phyloP scores from a whole-genome alignment of 1,140 invertebrate genomes.

The Zaprionus taronus region DNA sequence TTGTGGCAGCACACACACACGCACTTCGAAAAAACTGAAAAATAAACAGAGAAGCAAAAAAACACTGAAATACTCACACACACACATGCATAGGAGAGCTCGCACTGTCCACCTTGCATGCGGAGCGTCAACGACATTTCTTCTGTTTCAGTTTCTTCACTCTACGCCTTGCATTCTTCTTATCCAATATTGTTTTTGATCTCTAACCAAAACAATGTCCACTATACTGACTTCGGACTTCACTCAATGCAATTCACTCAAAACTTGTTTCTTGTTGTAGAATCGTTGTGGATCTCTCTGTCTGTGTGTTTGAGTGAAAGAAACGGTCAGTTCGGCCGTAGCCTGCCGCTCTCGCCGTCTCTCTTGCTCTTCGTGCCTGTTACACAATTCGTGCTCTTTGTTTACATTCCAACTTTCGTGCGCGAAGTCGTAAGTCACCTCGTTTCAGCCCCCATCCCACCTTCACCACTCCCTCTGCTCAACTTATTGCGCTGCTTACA shows the following conservation, averaged over 20 bases:
- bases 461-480: background rate
- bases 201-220: constrained; percentile 32
- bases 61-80: constrained; percentile 14
- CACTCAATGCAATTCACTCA: constrained; percentile 42
- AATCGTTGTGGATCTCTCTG: constrained; percentile 34
- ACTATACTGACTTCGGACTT: constrained; percentile 28
- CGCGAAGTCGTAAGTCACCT: constrained; percentile 28
- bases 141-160: constrained; percentile 11
- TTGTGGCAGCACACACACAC: constrained; percentile 17
- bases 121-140: constrained; percentile 25
- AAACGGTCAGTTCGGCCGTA: background rate
- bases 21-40: constrained; percentile 34
- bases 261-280: constrained; percentile 43
- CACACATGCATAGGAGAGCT: background rate
- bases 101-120: constrained; percentile 20
- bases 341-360: background rate
- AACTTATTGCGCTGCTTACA: constrained; percentile 3
- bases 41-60: constrained; percentile 44
- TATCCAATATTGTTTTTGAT: constrained; percentile 7
- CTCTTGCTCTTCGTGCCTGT: constrained; percentile 26
- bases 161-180: constrained; percentile 1
- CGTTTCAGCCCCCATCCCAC: background rate
- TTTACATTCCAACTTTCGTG: constrained; percentile 57
- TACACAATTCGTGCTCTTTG: constrained; percentile 66
- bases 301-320: constrained; percentile 11